Evolutionary conservation across 1,140 invertebrate genomes (phyloP), one percentile per base, ranked within the genome.

Genomic region (Arion vulgaris): DNA sequence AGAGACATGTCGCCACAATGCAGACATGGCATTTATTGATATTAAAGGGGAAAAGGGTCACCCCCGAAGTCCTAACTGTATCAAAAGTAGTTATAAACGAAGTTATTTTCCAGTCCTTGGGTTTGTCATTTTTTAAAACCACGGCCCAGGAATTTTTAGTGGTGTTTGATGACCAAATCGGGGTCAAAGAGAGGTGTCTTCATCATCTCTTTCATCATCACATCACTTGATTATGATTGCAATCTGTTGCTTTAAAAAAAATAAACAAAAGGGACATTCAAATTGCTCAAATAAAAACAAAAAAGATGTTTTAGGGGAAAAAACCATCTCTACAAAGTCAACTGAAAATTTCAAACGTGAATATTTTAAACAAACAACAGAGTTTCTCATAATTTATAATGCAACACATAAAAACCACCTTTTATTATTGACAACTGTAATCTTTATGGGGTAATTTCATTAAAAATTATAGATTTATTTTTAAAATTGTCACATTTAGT

Each of bases 11-110:
- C n/a, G n/a, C n/a, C n/a, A n/a, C n/a, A n/a, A n/a, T n/a, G n/a
- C n/a, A n/a, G n/a, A n/a, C n/a, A n/a, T n/a, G n/a, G n/a, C n/a
- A n/a, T n/a, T n/a, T n/a, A 45, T 7, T 45, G 41, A 7, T 45
- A 45, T 45, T 45, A 45, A 5, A 45, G 41, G 5, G 5, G 5
- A n/a, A n/a, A 45, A 45, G 41, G 5, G 92, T 93, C 94, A 98
- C 96, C 96, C 97, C 98, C 98, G 99, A 91, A 99, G 99, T 98
- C 94, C 99, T 98, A 45, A 99, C 98, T 41, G 97, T 98, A 91
- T 97, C 95, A 93, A 99, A 99, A 82, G 95, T 95, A 53, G 96
- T 96, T 49, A 99, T 96, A 93, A 98, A 89, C 97, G 96, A 98
- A 95, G 93, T 98, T 98, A 86, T 98, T 91, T 97, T 96, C 98